A percentile compares a stretch with the other conserved stretches of the same genome.
phyloP scores from a whole-genome alignment of 2,888 invertebrate genomes.

The Julus scanicus region DNA sequence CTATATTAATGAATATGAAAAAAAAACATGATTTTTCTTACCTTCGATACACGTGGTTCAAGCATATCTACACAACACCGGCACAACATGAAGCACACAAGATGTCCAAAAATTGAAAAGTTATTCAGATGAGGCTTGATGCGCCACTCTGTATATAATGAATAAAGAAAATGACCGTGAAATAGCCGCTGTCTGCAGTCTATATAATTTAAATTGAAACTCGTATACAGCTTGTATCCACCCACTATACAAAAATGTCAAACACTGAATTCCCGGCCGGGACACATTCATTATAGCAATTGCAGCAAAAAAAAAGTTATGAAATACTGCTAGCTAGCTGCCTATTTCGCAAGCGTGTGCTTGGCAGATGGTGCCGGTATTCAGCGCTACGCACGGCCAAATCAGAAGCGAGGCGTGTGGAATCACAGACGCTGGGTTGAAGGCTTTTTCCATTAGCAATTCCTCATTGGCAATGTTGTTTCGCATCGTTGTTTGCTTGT shows the following conservation, averaged over 20 bases:
- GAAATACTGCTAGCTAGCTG: background rate
- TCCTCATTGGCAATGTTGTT: background rate
- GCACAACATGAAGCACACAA: background rate
- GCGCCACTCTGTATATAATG: background rate
- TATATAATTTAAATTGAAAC: background rate
- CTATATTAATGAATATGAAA: background rate
- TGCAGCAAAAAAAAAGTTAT: constrained; percentile 10
- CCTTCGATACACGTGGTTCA: background rate
- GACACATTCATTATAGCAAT: background rate
- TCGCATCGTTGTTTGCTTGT: background rate
- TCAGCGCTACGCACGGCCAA: background rate
- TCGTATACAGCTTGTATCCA: constrained; percentile 44
- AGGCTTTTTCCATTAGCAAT: background rate
- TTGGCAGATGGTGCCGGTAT: background rate
- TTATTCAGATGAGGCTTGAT: background rate
- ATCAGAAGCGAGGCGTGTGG: background rate
- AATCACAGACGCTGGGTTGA: background rate
- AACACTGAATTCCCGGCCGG: constrained; percentile 10
- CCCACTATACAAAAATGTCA: constrained; percentile 37
- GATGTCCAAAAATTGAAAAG: background rate
- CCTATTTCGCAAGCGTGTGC: background rate
- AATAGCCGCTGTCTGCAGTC: background rate
- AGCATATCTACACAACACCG: background rate
- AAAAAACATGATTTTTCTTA: background rate
- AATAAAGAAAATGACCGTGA: constrained; percentile 14